Percentiles rank a stretch among this genome's conserved stretches.
Conservation (phyloP, 2,797 vertebrate genomes). For the Chaetodon trifasciatus region DNA sequence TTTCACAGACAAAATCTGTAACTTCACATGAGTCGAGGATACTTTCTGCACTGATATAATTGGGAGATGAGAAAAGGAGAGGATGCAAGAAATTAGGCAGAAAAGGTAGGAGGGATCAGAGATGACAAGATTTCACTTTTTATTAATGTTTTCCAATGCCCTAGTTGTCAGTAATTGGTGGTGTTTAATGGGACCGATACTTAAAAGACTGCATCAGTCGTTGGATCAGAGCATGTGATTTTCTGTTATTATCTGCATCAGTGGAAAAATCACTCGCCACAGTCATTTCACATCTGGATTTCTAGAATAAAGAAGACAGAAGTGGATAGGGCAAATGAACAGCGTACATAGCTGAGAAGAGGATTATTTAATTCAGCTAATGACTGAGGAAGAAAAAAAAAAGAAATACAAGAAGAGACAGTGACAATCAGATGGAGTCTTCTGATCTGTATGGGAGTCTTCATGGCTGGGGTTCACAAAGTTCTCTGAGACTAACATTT, state of each 20-base stretch:
- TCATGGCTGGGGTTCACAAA: conserved; percentile 20
- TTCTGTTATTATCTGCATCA: conserved; percentile 13
- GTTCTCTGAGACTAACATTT: conserved; percentile 10
- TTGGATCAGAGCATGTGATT: conserved; percentile 2
- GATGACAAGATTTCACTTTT: neutral
- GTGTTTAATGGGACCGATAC: conserved; percentile 9
- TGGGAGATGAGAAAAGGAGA: neutral
- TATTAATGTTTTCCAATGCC: conserved; percentile 1
- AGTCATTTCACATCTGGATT: conserved; percentile 37
- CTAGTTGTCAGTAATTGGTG: conserved; percentile 23
- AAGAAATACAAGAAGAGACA: neutral
- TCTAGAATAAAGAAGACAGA: conserved; percentile 7
- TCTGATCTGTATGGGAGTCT: conserved; percentile 26
- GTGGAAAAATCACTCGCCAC: neutral
- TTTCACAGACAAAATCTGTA: conserved; percentile 4
- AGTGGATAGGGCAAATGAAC: conserved; percentile 5
- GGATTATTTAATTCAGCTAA: conserved; percentile 37
- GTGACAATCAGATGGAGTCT: conserved; percentile 11
- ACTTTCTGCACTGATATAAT: neutral
- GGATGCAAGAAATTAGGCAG: neutral
- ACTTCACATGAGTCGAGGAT: neutral
- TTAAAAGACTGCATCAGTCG: conserved; percentile 10
- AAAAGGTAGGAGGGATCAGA: neutral
- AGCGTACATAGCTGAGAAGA: conserved; percentile 19
- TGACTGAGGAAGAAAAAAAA: neutral